These are phyloP conservation scores for Alentia gelatinosa DNA, from an alignment of 2,888 invertebrate genomes.

Conservation along the genomic window DNA sequence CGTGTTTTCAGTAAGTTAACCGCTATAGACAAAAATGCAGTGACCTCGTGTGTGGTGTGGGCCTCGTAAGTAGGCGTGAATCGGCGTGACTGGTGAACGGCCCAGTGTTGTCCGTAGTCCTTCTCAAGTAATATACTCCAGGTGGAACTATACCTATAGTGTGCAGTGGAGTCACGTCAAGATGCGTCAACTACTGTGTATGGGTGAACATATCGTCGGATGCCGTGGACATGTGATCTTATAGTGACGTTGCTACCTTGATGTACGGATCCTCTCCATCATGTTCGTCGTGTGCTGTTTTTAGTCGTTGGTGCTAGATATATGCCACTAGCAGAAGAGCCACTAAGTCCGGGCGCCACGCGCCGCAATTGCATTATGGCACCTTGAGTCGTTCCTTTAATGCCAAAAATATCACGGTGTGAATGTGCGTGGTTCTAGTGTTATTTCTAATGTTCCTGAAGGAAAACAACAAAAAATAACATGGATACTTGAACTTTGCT, in stretches of 20 bases:
- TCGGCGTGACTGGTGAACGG: too few species aligned
- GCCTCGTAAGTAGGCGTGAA: neutral
- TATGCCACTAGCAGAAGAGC: neutral
- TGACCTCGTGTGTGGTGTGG: neutral
- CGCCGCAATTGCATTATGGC: neutral
- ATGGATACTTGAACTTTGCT: constrained; percentile 42
- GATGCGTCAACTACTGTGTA: neutral
- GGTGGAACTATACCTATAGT: too few species aligned
- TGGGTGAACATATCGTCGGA: neutral
- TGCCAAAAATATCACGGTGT: neutral
- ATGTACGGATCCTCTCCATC: neutral
- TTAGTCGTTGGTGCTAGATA: neutral
- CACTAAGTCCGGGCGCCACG: neutral
- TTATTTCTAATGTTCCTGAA: neutral
- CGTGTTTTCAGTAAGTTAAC: too few species aligned
- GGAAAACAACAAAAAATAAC: neutral
- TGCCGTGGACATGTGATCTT: neutral
- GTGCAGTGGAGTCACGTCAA: neutral
- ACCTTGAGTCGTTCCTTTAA: neutral
- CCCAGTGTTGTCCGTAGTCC: too few species aligned
- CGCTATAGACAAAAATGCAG: too few species aligned
- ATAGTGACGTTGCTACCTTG: neutral
- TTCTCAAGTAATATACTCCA: too few species aligned
- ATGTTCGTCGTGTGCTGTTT: neutral
- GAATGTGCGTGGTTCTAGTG: neutral